Evolutionary conservation across 2,888 invertebrate genomes (phyloP).

Genomic region (Hydraecia micacea): DNA sequence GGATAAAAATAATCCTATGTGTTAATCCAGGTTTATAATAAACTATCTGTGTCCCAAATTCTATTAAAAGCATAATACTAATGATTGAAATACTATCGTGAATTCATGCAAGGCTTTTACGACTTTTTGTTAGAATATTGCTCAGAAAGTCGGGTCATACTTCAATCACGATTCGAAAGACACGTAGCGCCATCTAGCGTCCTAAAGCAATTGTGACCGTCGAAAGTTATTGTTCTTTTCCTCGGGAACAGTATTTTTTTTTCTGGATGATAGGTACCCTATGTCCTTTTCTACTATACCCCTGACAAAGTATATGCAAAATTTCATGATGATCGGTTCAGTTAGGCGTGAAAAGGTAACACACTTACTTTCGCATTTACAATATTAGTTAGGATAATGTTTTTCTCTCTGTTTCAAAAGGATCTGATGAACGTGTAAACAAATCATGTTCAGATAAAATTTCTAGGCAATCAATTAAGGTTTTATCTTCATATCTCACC

Average conservation of each 20-base stretch:
- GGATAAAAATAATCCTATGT: too few species aligned
- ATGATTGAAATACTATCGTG: too few species aligned
- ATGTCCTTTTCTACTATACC: not conserved
- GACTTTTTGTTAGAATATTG: not conserved
- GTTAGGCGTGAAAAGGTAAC: not conserved
- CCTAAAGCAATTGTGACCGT: not conserved
- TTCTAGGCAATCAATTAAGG: not conserved
- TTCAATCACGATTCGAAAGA: not conserved
- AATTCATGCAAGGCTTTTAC: too few species aligned
- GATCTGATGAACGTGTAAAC: not conserved
- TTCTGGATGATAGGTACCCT: not conserved
- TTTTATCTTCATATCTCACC: not conserved
- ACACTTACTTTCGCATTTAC: not conserved
- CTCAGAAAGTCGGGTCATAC: not conserved
- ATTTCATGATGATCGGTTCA: not conserved
- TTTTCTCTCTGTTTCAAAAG: not conserved
- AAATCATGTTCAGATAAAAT: not conserved
- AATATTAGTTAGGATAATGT: not conserved
- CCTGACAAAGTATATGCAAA: not conserved
- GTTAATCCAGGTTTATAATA: too few species aligned
- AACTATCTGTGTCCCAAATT: too few species aligned
- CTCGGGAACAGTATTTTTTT: not conserved
- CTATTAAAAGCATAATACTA: too few species aligned
- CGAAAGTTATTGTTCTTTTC: not conserved
- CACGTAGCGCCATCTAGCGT: not conserved